These are phyloP conservation scores for Cataglyphis hispanica DNA, from an alignment of 1,140 invertebrate genomes.

Conservation along the genomic window DNA sequence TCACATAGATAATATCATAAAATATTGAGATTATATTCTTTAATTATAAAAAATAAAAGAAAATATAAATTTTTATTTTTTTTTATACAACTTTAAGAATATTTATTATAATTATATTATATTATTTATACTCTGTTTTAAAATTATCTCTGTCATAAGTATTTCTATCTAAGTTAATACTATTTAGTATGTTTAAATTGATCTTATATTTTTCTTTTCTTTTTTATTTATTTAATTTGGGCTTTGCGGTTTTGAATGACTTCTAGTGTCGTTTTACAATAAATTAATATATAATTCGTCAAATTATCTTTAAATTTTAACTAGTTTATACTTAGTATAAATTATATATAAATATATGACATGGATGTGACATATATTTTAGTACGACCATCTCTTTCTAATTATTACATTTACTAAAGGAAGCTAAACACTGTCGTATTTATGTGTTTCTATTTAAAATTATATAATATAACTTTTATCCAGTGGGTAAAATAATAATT, in stretches of 20 bases:
- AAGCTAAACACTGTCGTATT: conserved; percentile 38
- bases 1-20: too few species aligned
- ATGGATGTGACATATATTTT: conserved; percentile 18
- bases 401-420: conserved; percentile 24
- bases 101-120: too few species aligned
- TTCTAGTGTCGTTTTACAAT: too few species aligned
- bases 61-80: neutral
- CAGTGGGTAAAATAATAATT: conserved; percentile 23
- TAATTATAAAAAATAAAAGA: conserved; percentile 4
- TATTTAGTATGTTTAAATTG: conserved; percentile 7
- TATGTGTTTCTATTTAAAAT: conserved; percentile 37
- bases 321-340: conserved; percentile 11
- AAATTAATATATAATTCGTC: neutral
- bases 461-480: neutral
- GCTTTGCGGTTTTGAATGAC: too few species aligned
- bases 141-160: neutral
- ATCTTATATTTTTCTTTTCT: too few species aligned
- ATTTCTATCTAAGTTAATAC: neutral
- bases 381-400: conserved; percentile 10
- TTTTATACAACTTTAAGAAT: too few species aligned
- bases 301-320: neutral
- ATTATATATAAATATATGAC: conserved; percentile 26
- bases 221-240: too few species aligned
- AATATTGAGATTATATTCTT: neutral
- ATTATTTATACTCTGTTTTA: too few species aligned